phyloP scores from a whole-genome alignment of 2,113 vertebrate genomes.

The Chinchilla lanigera region DNA sequence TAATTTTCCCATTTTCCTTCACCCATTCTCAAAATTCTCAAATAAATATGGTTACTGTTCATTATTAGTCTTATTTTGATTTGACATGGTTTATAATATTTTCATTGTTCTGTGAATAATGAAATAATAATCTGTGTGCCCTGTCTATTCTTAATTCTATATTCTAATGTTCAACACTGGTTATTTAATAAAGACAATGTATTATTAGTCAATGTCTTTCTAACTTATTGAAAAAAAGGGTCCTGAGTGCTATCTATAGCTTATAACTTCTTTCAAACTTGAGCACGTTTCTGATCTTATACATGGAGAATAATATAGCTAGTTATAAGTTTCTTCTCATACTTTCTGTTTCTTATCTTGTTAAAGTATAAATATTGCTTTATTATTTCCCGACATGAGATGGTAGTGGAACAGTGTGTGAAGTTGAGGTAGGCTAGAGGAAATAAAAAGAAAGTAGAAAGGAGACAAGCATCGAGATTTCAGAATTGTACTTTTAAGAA shows the following conservation, averaged over 20 bases:
- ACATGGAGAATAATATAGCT: neutral
- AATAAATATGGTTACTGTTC: no score
- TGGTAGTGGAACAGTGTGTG: neutral
- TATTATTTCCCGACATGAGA: neutral
- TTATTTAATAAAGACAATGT: neutral
- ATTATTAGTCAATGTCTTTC: neutral
- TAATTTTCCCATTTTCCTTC: neutral
- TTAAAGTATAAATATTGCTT: neutral
- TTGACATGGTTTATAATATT: neutral
- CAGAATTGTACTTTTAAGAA: neutral
- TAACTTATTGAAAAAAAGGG: neutral
- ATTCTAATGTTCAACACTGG: neutral
- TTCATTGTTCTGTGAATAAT: neutral
- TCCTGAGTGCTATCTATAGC: neutral
- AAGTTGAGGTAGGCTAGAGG: neutral
- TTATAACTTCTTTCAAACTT: neutral
- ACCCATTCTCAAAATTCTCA: neutral
- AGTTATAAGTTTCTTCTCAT: neutral
- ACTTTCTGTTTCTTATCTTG: neutral
- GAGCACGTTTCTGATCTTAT: neutral
- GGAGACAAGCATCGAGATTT: neutral
- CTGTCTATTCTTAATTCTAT: neutral
- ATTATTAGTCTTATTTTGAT: neutral
- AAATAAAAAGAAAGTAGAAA: neutral
- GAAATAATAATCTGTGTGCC: no score